Conservation (phyloP, 2,113 vertebrate genomes). For the Dipodomys ordii region DNA sequence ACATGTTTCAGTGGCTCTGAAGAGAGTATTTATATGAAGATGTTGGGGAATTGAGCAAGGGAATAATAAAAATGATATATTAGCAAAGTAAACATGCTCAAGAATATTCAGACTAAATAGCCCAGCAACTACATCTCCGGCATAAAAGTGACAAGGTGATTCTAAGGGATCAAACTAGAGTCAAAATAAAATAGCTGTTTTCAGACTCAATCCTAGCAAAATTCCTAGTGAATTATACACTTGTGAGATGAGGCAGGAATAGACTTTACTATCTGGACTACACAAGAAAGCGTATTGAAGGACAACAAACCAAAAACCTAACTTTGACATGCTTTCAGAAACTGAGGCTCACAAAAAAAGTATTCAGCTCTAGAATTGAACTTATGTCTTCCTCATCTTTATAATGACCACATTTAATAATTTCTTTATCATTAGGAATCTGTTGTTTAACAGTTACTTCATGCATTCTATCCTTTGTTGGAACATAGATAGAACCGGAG, state of each 20-base stretch:
- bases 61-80: slow-evolving; percentile 57
- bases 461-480: too few species aligned
- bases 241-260: neutral
- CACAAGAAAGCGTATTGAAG: neutral
- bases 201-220: neutral
- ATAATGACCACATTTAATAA: neutral
- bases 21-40: slow-evolving; percentile 52
- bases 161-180: neutral
- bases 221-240: neutral
- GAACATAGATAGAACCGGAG: too few species aligned
- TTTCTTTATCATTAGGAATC: neutral
- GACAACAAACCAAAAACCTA: neutral
- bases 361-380: neutral
- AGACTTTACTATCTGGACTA: neutral
- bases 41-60: neutral
- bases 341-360: neutral
- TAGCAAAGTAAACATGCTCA: slow-evolving; percentile 27
- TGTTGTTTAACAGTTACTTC: neutral
- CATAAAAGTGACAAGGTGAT: neutral
- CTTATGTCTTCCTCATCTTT: neutral
- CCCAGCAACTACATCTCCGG: neutral
- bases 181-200: neutral
- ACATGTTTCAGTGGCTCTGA: slow-evolving; percentile 42
- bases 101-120: slow-evolving; percentile 14
- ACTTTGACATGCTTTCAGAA: neutral